phyloP scores from a whole-genome alignment of 2,797 vertebrate genomes.

The Mycteria americana region DNA sequence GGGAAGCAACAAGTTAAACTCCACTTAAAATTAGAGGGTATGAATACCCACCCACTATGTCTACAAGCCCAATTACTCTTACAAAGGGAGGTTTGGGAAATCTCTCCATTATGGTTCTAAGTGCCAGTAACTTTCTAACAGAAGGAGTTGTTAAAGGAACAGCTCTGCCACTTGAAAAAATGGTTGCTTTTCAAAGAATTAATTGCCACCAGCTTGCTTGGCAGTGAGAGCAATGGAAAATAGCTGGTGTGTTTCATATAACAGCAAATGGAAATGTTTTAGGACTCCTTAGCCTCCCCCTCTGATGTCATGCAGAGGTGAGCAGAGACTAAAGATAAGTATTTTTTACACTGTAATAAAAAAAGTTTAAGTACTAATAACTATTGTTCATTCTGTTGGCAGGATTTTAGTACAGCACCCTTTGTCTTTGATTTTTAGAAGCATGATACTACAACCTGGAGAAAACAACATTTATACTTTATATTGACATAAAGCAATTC shows the following conservation, averaged over 20 bases:
- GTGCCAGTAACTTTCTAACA: background rate
- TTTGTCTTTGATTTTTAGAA: background rate
- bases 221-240: background rate
- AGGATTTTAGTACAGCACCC: background rate
- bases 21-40: background rate
- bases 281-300: background rate
- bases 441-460: background rate
- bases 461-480: constrained; percentile 11
- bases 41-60: background rate
- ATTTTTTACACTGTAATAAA: constrained; percentile 49
- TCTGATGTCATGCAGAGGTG: background rate
- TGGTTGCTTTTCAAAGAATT: constrained; percentile 1
- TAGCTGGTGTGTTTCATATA: background rate
- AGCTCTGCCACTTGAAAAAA: constrained; percentile 9
- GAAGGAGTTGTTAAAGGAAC: background rate
- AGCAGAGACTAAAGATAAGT: constrained; percentile 1
- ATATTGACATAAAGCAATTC: constrained; percentile 1
- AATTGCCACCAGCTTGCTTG: background rate
- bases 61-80: background rate
- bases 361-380: constrained; percentile 7
- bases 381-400: background rate
- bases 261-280: background rate
- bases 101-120: background rate
- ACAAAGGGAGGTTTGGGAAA: background rate
- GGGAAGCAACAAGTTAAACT: background rate